Conservation (phyloP, 2,888 invertebrate genomes). For the Pterostichus madidus region DNA sequence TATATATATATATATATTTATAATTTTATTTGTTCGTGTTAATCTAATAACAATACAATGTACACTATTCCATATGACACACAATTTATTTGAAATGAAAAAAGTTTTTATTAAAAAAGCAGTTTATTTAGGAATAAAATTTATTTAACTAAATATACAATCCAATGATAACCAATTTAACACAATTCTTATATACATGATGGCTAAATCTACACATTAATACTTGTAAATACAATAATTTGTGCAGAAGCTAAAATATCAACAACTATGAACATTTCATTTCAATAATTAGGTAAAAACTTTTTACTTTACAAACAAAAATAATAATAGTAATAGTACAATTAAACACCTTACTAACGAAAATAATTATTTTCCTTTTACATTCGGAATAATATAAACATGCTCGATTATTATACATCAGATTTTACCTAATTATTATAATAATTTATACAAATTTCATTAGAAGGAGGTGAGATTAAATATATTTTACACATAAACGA, state of each 20-base stretch:
- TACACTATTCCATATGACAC: too few species aligned
- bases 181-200: constrained; percentile 43
- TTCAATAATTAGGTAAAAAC: constrained; percentile 13
- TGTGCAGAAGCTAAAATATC: constrained; percentile 48
- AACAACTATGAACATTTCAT: constrained; percentile 10
- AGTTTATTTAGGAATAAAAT: constrained; percentile 1
- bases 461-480: constrained; percentile 38
- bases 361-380: not conserved
- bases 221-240: constrained; percentile 41
- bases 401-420: not conserved
- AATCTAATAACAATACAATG: too few species aligned
- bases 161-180: constrained; percentile 37
- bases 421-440: constrained; percentile 33
- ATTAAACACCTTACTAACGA: not conserved
- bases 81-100: too few species aligned
- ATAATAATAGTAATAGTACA: not conserved
- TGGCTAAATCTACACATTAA: constrained; percentile 41
- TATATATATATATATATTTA: too few species aligned
- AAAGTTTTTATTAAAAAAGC: too few species aligned
- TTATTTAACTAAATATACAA: constrained; percentile 59
- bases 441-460: constrained; percentile 6
- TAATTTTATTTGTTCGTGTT: too few species aligned
- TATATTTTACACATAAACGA: constrained; percentile 38
- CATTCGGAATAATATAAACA: too few species aligned
- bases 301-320: not conserved